A percentile compares a stretch with the other conserved stretches of the same genome.
Evolutionary conservation across 2,113 vertebrate species (phyloP).

Genomic region (Octodon degus): DNA sequence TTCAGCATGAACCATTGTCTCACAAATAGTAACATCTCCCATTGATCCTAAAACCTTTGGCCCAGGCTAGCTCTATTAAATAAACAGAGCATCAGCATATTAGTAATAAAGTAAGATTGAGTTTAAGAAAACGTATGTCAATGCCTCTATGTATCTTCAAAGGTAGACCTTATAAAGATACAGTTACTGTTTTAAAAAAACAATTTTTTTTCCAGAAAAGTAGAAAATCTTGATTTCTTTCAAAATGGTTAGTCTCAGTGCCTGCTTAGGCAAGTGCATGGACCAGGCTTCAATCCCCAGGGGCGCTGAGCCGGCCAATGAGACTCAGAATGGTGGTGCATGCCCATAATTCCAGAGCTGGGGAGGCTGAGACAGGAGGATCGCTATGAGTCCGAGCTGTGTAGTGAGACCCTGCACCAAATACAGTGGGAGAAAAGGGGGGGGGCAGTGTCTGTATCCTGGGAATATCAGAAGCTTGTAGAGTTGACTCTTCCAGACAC

Average conservation of each 20-base stretch:
- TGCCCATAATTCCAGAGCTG: too few relatives aligned
- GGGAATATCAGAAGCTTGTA: neutral
- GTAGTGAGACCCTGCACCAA: too few relatives aligned
- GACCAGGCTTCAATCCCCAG: too few relatives aligned
- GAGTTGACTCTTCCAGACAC: neutral
- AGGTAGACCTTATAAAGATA: neutral
- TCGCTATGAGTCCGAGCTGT: too few relatives aligned
- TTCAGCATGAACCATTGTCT: neutral
- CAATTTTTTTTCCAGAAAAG: neutral
- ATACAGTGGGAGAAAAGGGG: too few relatives aligned
- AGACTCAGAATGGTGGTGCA: too few relatives aligned
- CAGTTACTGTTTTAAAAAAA: neutral
- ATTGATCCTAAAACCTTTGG: neutral
- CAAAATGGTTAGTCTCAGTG: neutral
- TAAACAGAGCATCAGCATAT: accelerated
- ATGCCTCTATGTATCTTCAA: neutral
- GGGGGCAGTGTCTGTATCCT: neutral
- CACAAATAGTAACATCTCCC: neutral
- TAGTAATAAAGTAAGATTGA: neutral
- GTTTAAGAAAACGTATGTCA: neutral
- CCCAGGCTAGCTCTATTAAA: neutral
- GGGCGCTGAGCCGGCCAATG: too few relatives aligned
- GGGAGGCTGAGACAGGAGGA: too few relatives aligned
- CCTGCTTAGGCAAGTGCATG: too few relatives aligned
- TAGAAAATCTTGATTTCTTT: neutral